A percentile compares a stretch with the other conserved stretches of the same genome.
Evolutionary conservation across 2,113 vertebrate species (phyloP).

Genomic region (Peromyscus leucopus): DNA sequence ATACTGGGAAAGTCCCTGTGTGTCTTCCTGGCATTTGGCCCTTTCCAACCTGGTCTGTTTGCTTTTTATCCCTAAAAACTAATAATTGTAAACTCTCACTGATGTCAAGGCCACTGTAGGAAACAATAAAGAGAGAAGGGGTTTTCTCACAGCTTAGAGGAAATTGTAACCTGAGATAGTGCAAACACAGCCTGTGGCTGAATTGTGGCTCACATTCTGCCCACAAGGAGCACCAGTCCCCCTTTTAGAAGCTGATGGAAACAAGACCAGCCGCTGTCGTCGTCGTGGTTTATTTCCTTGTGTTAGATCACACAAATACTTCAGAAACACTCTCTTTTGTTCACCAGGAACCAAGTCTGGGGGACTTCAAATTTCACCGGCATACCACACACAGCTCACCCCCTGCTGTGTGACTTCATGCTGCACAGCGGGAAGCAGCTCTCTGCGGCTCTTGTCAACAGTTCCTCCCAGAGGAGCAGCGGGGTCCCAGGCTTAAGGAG

Average conservation of each 20-base stretch:
- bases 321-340: background rate
- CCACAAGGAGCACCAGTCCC: background rate
- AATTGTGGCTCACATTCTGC: background rate
- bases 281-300: background rate
- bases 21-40: background rate
- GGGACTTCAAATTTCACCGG: background rate
- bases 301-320: background rate
- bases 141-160: constrained; percentile 12
- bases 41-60: background rate
- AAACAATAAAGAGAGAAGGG: background rate
- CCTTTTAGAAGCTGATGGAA: background rate
- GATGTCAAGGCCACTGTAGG: background rate
- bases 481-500: background rate
- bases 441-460: background rate
- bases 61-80: constrained; percentile 30
- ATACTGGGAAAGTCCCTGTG: background rate
- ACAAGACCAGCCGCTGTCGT: background rate
- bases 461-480: background rate
- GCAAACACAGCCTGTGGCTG: background rate
- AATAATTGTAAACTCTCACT: background rate
- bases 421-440: background rate
- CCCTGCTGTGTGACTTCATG: background rate
- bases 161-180: constrained; percentile 49
- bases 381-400: background rate
- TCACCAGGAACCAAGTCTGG: background rate